These are phyloP conservation scores for Glossophaga mutica DNA, from an alignment of 2,797 vertebrate species.

Conservation along the genomic window DNA sequence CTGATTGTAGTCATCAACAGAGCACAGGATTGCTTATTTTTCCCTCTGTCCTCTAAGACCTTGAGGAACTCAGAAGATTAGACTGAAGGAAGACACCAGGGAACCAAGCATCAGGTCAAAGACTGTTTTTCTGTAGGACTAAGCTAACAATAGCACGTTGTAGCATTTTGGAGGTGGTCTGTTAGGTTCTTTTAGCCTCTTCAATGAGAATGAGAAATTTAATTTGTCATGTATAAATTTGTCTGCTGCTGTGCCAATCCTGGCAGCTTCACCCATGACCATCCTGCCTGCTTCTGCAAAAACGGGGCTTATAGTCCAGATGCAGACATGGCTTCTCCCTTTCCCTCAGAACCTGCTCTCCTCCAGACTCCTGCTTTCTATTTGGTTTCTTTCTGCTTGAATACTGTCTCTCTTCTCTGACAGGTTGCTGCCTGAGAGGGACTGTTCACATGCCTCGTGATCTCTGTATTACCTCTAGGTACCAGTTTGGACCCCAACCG, in stretches of 20 bases:
- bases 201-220: background rate
- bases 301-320: background rate
- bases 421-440: background rate
- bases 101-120: background rate
- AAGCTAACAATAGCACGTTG: background rate
- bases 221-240: background rate
- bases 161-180: background rate
- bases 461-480: background rate
- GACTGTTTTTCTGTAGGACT: background rate
- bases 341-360: background rate
- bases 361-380: background rate
- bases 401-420: background rate
- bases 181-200: background rate
- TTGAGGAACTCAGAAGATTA: background rate
- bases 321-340: background rate
- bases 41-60: background rate
- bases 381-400: background rate
- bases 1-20: background rate
- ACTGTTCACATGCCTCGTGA: background rate
- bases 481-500: no score
- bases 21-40: background rate
- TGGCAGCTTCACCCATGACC: rapidly evolving
- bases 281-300: background rate
- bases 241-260: background rate
- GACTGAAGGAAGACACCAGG: background rate